These are phyloP conservation scores for Apoda limacodes DNA, from an alignment of 2,888 invertebrate genomes.

Conservation along the genomic window DNA sequence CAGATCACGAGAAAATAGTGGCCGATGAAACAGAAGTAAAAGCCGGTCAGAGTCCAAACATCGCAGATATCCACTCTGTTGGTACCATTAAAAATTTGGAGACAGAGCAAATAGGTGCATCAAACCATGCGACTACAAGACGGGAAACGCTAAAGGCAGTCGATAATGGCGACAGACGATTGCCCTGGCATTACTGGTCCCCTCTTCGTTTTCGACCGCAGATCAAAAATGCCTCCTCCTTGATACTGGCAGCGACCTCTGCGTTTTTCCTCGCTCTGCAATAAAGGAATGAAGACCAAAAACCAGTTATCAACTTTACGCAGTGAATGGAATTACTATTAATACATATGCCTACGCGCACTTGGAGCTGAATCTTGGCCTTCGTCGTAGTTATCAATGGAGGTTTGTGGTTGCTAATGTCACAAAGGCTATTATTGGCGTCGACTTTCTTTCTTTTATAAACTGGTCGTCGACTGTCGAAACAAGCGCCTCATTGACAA, in stretches of 20 bases:
- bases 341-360: no score
- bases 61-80: slow-evolving; percentile 12
- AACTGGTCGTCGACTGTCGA: no score
- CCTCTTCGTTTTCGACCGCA: slow-evolving; percentile 21
- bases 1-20: neutral
- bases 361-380: no score
- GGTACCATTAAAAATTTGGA: slow-evolving; percentile 16
- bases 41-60: slow-evolving; percentile 1
- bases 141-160: slow-evolving; percentile 20
- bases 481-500: no score
- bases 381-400: no score
- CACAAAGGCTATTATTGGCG: no score
- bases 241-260: slow-evolving; percentile 17
- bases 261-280: slow-evolving; percentile 13
- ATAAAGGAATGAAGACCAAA: slow-evolving; percentile 2
- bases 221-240: slow-evolving; percentile 19
- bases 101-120: slow-evolving; percentile 14
- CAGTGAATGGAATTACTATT: no score
- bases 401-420: no score
- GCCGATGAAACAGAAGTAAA: neutral
- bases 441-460: no score
- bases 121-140: slow-evolving; percentile 18
- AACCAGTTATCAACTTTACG: no score
- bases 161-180: slow-evolving; percentile 24
- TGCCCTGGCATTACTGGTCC: slow-evolving; percentile 17